Evolutionary conservation across 2,888 invertebrate species (phyloP).

Genomic region (Tipula unca): DNA sequence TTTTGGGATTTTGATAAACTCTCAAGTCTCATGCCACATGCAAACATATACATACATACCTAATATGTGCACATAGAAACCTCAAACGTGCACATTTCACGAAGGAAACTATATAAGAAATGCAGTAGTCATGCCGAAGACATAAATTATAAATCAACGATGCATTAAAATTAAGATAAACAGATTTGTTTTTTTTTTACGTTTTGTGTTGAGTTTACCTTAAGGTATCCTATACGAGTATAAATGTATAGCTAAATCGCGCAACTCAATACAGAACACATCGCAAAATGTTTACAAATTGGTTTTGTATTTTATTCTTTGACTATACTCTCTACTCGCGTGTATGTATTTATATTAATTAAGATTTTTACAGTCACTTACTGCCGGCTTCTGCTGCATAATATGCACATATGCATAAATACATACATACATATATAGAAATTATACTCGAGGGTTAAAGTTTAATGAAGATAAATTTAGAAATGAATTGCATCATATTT

Average conservation of each 20-base stretch:
- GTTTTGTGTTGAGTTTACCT: background rate
- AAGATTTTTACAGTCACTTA: background rate
- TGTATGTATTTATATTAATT: background rate
- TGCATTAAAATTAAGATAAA: background rate
- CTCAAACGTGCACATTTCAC: background rate
- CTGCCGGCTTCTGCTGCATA: background rate
- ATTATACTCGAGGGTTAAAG: background rate
- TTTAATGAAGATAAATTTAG: background rate
- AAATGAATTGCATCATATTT: background rate
- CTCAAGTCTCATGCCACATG: background rate
- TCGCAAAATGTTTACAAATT: background rate
- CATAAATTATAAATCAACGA: background rate
- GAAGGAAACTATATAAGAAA: background rate
- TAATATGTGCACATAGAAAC: background rate
- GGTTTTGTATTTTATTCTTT: background rate
- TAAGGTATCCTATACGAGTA: background rate
- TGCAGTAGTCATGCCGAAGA: background rate
- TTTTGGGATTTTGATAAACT: background rate
- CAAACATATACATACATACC: too few relatives aligned
- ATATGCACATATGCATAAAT: background rate
- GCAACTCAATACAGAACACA: background rate
- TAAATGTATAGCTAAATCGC: background rate
- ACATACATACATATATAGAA: background rate
- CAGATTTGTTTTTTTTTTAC: background rate
- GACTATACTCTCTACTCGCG: background rate